phyloP scores from a whole-genome alignment of 2,888 invertebrate genomes.

The Caenorhabditis doughertyi region DNA sequence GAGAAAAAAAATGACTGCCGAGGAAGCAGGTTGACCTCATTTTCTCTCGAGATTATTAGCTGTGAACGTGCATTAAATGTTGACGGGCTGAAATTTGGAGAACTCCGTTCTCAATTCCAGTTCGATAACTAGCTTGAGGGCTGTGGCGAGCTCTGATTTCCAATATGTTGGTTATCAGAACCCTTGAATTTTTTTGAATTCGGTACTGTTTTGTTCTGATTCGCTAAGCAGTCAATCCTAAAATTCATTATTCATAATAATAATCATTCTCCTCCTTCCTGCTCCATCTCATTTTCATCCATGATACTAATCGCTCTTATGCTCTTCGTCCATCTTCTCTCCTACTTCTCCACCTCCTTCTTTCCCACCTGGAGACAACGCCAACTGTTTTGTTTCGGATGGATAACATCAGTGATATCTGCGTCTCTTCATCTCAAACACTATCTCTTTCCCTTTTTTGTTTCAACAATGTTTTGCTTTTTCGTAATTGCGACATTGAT shows the following conservation, averaged over 20 bases:
- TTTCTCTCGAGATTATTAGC: neutral
- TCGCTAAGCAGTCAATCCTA: too few species aligned
- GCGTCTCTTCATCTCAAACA: slow-evolving; percentile 28
- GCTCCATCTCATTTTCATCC: neutral
- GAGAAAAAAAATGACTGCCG: slow-evolving; percentile 13
- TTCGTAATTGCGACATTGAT: slow-evolving; percentile 58
- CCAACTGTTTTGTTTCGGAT: slow-evolving; percentile 36
- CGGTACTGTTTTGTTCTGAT: too few species aligned
- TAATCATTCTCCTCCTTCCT: neutral
- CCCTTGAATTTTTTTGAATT: too few species aligned
- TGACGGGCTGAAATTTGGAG: too few species aligned
- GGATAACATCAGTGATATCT: slow-evolving; percentile 49
- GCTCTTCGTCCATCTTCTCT: neutral
- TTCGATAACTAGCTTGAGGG: too few species aligned
- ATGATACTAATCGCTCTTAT: neutral
- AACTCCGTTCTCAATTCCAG: too few species aligned
- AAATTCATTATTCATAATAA: neutral
- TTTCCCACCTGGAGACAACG: slow-evolving; percentile 15
- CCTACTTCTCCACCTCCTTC: slow-evolving; percentile 14
- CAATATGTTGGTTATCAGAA: too few species aligned
- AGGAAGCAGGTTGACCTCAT: neutral
- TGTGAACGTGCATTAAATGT: neutral
- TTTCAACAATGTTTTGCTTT: slow-evolving; percentile 58
- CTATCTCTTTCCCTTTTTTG: slow-evolving; percentile 39
- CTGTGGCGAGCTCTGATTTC: too few species aligned